Evolutionary conservation across 2,797 vertebrate genomes (phyloP).

Genomic region (Amphiprion clarkii): DNA sequence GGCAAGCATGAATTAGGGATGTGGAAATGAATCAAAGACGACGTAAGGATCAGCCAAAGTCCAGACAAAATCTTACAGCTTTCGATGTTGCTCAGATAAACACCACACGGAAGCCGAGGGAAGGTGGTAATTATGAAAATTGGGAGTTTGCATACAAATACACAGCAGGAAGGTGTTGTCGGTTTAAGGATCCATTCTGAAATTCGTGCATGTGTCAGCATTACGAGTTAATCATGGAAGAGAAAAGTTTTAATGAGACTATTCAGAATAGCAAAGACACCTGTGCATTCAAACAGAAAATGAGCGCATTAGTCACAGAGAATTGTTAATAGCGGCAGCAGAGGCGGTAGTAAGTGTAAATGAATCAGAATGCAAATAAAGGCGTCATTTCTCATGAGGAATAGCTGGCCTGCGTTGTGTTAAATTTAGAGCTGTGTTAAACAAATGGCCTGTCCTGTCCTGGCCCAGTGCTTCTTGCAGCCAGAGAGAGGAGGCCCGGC

Average conservation of each 20-base stretch:
- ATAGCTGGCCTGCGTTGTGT: conserved; percentile 7
- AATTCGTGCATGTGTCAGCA: conserved; percentile 51
- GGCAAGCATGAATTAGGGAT: conserved; percentile 64
- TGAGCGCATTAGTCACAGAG: conserved; percentile 50
- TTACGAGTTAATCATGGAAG: conserved; percentile 41
- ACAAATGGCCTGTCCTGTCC: conserved; percentile 30
- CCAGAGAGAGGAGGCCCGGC: conserved; percentile 14
- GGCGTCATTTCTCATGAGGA: conserved; percentile 32
- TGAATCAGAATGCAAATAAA: conserved; percentile 62
- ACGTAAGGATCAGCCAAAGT: conserved; percentile 52
- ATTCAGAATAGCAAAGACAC: conserved; percentile 47
- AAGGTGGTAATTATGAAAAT: conserved; percentile 10
- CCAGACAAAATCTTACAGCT: conserved; percentile 43
- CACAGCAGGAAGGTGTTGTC: conserved; percentile 21
- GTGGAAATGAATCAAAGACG: conserved; percentile 36
- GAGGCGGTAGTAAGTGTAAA: conserved; percentile 36
- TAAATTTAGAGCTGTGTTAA: conserved; percentile 34
- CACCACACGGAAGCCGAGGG: background rate
- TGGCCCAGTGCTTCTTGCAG: conserved; percentile 19
- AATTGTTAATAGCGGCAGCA: conserved; percentile 34
- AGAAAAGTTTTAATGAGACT: conserved; percentile 61
- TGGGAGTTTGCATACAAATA: conserved; percentile 12
- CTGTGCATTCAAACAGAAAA: conserved; percentile 66
- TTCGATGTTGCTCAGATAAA: background rate
- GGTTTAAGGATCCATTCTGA: conserved; percentile 30